Evolutionary conservation across 1,140 invertebrate genomes (phyloP).

Genomic region (Drosophila repleta): DNA sequence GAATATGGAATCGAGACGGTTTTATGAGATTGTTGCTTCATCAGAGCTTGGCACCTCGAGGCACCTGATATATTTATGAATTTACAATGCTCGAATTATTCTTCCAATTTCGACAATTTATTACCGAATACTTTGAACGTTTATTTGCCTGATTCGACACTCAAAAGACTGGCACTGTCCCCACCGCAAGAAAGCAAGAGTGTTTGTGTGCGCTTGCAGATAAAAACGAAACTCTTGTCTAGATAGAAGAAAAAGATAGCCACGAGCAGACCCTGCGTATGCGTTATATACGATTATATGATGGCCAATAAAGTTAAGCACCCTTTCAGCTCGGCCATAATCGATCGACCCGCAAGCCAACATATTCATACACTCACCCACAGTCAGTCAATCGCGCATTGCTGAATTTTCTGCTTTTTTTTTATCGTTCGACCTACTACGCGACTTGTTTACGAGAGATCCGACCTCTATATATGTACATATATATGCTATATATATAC

Average conservation of each 20-base stretch:
- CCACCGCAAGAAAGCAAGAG: slow-evolving; percentile 66
- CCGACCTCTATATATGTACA: slow-evolving; percentile 12
- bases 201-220: slow-evolving; percentile 46
- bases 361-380: background rate
- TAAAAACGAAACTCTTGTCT: slow-evolving; percentile 55
- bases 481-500: background rate
- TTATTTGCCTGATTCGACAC: slow-evolving; percentile 58
- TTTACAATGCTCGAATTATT: slow-evolving; percentile 73
- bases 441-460: slow-evolving; percentile 52
- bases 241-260: slow-evolving; percentile 66
- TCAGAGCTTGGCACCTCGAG: slow-evolving; percentile 33
- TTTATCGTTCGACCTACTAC: slow-evolving; percentile 62
- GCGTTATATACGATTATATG: slow-evolving; percentile 57
- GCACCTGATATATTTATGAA: slow-evolving; percentile 80
- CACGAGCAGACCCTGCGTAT: slow-evolving; percentile 64
- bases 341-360: slow-evolving; percentile 30
- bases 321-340: slow-evolving; percentile 46
- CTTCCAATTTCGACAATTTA: slow-evolving; percentile 82
- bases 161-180: slow-evolving; percentile 33
- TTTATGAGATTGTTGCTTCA: slow-evolving; percentile 59
- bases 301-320: slow-evolving; percentile 56
- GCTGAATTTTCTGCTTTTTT: background rate
- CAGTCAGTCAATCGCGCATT: slow-evolving; percentile 4
- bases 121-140: slow-evolving; percentile 66
- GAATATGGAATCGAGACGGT: slow-evolving; percentile 6